Percentiles rank a stretch among this genome's conserved stretches.
phyloP scores from a whole-genome alignment of 2,113 vertebrate species.

The Microtus ochrogaster region DNA sequence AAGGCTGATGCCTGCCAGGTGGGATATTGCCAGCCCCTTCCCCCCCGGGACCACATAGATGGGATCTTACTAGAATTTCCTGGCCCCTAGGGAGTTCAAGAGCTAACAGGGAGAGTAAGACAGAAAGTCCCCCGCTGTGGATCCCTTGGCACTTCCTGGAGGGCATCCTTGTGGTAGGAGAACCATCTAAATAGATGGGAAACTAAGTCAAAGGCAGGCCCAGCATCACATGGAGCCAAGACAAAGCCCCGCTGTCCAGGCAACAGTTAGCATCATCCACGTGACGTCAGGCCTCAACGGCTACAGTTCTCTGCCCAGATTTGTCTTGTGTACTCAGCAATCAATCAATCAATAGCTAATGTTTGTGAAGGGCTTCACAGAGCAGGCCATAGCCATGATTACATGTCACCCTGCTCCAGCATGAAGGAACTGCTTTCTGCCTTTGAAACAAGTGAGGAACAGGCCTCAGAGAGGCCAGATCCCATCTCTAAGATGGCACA shows the following conservation, averaged over 20 bases:
- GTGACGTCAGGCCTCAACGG: not conserved
- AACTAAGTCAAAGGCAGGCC: not conserved
- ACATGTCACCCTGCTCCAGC: rapidly evolving
- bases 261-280: rapidly evolving
- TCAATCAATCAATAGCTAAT: rapidly evolving
- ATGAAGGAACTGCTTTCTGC: not conserved
- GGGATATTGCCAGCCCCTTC: not conserved
- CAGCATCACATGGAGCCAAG: not conserved
- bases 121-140: not conserved
- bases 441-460: not conserved
- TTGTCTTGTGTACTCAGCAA: not conserved
- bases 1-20: conserved; percentile 96
- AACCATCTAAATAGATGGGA: not conserved
- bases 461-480: not conserved
- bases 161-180: not conserved
- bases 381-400: rapidly evolving
- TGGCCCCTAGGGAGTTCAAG: not conserved
- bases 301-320: not conserved
- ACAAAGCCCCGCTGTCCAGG: too few relatives aligned
- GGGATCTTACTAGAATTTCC: not conserved
- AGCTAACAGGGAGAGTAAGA: too few relatives aligned
- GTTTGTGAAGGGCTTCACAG: rapidly evolving
- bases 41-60: rapidly evolving
- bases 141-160: too few relatives aligned
- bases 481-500: not conserved